Evolutionary conservation across 1,140 invertebrate genomes (phyloP), one percentile per base, ranked within the genome.

Genomic region (Scaptomyza graminum): DNA sequence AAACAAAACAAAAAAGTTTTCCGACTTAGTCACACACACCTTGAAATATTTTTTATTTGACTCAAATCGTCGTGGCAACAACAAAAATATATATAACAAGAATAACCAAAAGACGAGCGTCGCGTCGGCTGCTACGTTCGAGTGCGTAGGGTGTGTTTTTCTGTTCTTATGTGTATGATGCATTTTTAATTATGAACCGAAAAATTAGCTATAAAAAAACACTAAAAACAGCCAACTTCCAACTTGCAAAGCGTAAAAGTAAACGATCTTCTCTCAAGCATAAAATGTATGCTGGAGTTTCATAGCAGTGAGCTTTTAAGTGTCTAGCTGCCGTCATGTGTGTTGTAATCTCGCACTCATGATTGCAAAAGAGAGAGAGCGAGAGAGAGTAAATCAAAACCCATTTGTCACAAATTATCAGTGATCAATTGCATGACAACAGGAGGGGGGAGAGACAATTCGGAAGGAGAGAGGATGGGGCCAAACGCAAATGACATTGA

Each of bases 371-470:
- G 43, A 47, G 13, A 54, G 46, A 76, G 63, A 46, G 44, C 12
- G 49, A 9, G 25, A 76, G 63, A 49, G 70, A 46, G 25, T 46
- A 87, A 85, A 85, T 85, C 82, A 87, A 85, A 88, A 87, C 66
- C 82, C 87, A 85, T 85, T 85, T 85, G 82, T 87, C 82, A 88
- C 82, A 87, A 83, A 85, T 84, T 85, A 87, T 87, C 78, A 78
- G 68, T 74, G 71, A 61, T 82, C 74, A 82, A 82, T 87, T 88
- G 74, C 77, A 69, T 22, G 55, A 54, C 63, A 63, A 47, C 54
- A 66, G 41, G 37, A 46, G 50, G 13, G 22, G 50, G 13, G 22
- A 16, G 28, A 15, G 11, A 9, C 7, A 34, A 34, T 9, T 11
- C 22, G 39, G 13, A 18, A 46, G 15, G 12, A 52, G 44, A 31